Conservation (phyloP, 2,888 invertebrate species). For the Agrypnus murinus region DNA sequence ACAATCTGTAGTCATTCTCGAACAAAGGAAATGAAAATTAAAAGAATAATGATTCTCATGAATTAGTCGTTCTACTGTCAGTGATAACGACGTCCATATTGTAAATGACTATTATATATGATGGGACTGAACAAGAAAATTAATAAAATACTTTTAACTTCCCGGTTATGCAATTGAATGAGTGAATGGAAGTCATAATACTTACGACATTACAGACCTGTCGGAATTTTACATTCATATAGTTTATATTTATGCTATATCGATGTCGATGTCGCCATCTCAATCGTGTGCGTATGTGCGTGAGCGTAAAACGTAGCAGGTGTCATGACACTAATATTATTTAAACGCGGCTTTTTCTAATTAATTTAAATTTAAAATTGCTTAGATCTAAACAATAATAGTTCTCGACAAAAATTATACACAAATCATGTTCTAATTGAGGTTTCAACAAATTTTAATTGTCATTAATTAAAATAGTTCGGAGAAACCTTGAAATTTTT, state of each 20-base stretch:
- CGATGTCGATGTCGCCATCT: conserved; percentile 15
- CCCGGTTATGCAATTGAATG: conserved; percentile 11
- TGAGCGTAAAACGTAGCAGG: too few relatives aligned
- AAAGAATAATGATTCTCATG: background rate
- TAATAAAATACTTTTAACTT: conserved; percentile 12
- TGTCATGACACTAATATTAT: too few relatives aligned
- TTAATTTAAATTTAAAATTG: too few relatives aligned
- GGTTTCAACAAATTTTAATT: conserved; percentile 11
- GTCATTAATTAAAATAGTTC: conserved; percentile 10
- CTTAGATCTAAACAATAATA: background rate
- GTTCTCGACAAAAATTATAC: background rate
- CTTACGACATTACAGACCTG: conserved; percentile 10
- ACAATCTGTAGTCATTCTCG: too few relatives aligned
- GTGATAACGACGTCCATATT: conserved; percentile 9
- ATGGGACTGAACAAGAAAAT: conserved; percentile 9
- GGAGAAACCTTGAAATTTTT: conserved; percentile 6
- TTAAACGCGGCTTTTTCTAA: too few relatives aligned
- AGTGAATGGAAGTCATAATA: conserved; percentile 19
- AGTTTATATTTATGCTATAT: too few relatives aligned
- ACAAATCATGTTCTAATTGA: conserved; percentile 4
- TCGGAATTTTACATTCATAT: conserved; percentile 16
- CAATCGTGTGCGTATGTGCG: background rate
- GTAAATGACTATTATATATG: background rate
- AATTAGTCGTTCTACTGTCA: background rate
- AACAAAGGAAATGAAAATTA: too few relatives aligned